Conservation (phyloP, 2,888 invertebrate species). For the Brachyptera risi region DNA sequence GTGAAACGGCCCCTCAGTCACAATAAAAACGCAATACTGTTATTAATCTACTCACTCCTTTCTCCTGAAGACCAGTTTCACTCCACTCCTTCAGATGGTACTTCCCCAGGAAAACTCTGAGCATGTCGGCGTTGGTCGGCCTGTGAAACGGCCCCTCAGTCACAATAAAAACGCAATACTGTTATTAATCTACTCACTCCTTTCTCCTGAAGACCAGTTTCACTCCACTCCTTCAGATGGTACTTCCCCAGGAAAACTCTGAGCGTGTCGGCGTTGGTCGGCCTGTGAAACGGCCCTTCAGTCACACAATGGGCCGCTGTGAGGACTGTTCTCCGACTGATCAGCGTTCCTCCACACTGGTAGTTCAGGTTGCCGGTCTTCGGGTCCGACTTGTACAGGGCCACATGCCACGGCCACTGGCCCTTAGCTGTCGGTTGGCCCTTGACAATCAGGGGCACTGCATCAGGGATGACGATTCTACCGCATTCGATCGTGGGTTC, state of each 20-base stretch:
- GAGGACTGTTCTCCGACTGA: constrained; percentile 53
- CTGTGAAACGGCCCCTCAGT: constrained; percentile 38
- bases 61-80: constrained; percentile 38
- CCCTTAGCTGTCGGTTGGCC: constrained; percentile 57
- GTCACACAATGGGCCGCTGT: constrained; percentile 65
- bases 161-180: no score
- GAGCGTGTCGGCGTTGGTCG: constrained; percentile 41
- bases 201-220: constrained; percentile 38
- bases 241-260: constrained; percentile 43
- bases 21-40: no score
- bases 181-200: constrained; percentile 35
- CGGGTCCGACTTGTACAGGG: constrained; percentile 57
- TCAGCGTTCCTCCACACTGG: constrained; percentile 61
- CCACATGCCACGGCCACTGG: constrained; percentile 67
- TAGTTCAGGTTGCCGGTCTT: constrained; percentile 48
- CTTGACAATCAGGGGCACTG: constrained; percentile 55
- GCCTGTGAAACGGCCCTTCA: constrained; percentile 37
- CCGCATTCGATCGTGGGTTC: no score
- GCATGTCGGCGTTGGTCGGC: constrained; percentile 39
- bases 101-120: constrained; percentile 44
- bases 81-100: constrained; percentile 41
- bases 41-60: constrained; percentile 35
- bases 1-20: no score
- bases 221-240: constrained; percentile 41
- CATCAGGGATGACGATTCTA: no score